These are phyloP conservation scores for Sphyrna mokarran DNA, from an alignment of 2,113 vertebrate species.

Conservation along the genomic window DNA sequence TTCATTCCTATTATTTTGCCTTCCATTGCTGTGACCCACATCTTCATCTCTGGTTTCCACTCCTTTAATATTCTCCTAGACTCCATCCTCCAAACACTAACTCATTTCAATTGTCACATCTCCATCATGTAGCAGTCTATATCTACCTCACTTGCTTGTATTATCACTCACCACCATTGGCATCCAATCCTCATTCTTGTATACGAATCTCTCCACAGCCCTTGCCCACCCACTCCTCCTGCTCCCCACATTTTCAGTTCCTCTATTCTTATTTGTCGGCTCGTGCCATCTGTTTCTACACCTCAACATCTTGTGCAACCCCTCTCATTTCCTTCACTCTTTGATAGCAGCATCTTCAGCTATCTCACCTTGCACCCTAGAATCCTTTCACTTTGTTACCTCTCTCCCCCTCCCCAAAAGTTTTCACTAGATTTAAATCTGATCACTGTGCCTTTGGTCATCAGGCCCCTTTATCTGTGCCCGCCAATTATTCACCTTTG, in stretches of 20 bases:
- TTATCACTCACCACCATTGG: not conserved
- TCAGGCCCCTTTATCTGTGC: not conserved
- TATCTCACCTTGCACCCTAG: not conserved
- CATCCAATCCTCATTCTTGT: not conserved
- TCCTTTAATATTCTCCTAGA: not conserved
- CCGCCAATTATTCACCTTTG: not conserved
- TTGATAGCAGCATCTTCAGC: not conserved
- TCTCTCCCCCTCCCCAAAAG: not conserved
- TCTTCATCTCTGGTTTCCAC: not conserved
- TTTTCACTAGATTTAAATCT: not conserved
- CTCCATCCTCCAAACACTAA: not conserved
- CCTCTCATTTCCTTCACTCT: not conserved
- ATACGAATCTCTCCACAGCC: not conserved
- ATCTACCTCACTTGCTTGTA: not conserved
- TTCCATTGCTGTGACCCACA: not conserved
- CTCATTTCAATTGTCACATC: not conserved
- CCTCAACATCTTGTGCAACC: not conserved
- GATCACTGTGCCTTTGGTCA: not conserved
- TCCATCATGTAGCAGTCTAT: not conserved
- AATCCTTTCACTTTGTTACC: not conserved
- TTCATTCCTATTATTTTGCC: not conserved
- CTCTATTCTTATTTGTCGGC: not conserved
- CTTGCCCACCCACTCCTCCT: not conserved
- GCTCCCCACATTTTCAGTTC: not conserved
- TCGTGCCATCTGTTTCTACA: not conserved